Evolutionary conservation across 2,888 invertebrate genomes (phyloP).

Genomic region (Drosophila phalerata): DNA sequence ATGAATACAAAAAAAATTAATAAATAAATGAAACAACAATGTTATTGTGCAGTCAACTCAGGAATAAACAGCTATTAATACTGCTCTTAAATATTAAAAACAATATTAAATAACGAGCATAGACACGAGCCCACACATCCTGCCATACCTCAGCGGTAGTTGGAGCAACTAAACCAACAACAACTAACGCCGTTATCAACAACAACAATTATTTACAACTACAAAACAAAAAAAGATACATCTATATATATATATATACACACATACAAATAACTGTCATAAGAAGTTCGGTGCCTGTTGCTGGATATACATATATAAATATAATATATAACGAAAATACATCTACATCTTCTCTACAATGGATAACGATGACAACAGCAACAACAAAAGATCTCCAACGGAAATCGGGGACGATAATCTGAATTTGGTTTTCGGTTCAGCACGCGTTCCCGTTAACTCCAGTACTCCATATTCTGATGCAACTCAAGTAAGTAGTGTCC

Average conservation of each 20-base stretch:
- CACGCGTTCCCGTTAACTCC: slow-evolving; percentile 95
- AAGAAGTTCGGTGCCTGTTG: slow-evolving; percentile 50
- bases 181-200: slow-evolving; percentile 16
- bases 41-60: slow-evolving; percentile 79
- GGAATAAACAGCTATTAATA: slow-evolving; percentile 64
- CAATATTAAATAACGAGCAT: slow-evolving; percentile 28
- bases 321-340: slow-evolving; percentile 26
- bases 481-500: slow-evolving; percentile 92
- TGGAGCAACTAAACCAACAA: slow-evolving; percentile 14
- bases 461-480: slow-evolving; percentile 99
- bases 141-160: slow-evolving; percentile 36
- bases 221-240: slow-evolving; percentile 36
- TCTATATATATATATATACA: slow-evolving; percentile 8
- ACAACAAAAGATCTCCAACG: slow-evolving; percentile 64
- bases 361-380: slow-evolving; percentile 55
- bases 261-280: slow-evolving; percentile 38
- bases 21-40: slow-evolving; percentile 46
- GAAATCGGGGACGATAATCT: slow-evolving; percentile 73
- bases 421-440: slow-evolving; percentile 93
- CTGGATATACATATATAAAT: slow-evolving; percentile 41
- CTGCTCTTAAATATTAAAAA: slow-evolving; percentile 23
- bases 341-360: slow-evolving; percentile 34
- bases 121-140: slow-evolving; percentile 25
- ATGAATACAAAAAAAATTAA: neutral
- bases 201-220: slow-evolving; percentile 24